These are phyloP conservation scores for Camelus bactrianus DNA, from an alignment of 2,113 vertebrate species.

Conservation along the genomic window DNA sequence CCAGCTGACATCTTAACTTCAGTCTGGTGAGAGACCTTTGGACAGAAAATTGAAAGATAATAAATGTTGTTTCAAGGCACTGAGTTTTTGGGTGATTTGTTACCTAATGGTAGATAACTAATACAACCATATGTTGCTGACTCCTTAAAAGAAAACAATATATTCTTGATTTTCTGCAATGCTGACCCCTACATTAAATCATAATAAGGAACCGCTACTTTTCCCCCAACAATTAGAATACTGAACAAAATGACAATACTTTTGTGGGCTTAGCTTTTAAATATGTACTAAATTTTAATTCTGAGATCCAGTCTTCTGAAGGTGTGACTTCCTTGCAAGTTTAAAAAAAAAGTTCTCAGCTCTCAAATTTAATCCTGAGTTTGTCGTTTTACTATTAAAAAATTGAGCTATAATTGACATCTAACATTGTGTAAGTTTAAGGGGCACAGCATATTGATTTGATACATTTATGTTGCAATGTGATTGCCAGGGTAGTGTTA, in stretches of 20 bases:
- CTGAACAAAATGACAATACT: not conserved
- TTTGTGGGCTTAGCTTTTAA: not conserved
- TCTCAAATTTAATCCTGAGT: not conserved
- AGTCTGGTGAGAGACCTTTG: not conserved
- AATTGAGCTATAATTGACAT: not conserved
- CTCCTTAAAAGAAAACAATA: not conserved
- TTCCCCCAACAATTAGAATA: not conserved
- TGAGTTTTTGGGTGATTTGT: not conserved
- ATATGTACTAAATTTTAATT: not conserved
- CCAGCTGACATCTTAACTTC: not conserved
- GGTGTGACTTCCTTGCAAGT: not conserved
- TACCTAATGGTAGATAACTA: not conserved
- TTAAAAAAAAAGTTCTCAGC: not conserved
- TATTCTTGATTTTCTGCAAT: not conserved
- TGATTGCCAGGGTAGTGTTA: not conserved
- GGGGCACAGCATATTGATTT: not conserved
- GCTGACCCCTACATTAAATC: not conserved
- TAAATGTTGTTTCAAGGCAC: not conserved
- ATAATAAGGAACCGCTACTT: not conserved
- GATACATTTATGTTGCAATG: not conserved
- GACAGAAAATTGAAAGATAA: not conserved
- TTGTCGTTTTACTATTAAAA: not conserved
- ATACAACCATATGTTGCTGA: not conserved
- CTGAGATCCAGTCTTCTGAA: constrained; percentile 5
- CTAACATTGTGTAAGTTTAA: not conserved